Base-by-base conservation (phyloP, 1,140 invertebrate genomes). In the Physella acuta region DNA sequence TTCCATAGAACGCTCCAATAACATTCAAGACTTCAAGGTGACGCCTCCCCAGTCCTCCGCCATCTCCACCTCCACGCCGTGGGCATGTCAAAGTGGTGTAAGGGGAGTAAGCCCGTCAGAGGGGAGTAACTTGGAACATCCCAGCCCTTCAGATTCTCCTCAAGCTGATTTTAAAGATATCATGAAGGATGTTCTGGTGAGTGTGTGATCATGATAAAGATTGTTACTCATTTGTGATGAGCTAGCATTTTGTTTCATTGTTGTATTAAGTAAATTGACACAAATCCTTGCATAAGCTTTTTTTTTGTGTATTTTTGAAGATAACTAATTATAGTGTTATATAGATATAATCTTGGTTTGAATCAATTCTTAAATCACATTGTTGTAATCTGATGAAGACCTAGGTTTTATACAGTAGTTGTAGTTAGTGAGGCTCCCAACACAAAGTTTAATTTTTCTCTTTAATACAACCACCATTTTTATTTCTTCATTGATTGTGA, bases 11-110 rank as follows among this genome's bases (percentile, higher is more conserved):
- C 14, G 26, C 30, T 2, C 53, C n/a, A 56, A 37, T 34, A 67
- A 26, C 26, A 39, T 33, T 16, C 64, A 67, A 34, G 51, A 67
- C 20, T 56, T 36, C 52, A 56, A 55, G n/a, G 17, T 56, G 0
- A 67, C 64, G 26, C 52, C 64, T 2, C 31, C 64, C 4, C 64
- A 56, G 34, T 67, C 64, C n/a, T 67, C 64, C 8, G 37, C 64
- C 51, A 67, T 67, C 34, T 67, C 64, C 31, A 56, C 64, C n/a
- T 55, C 51, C 33, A 56, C 53, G 26, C 53, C 64, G 3, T 56
- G 64, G 64, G 36, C 24, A 24, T 67, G 31, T 49, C 51, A 37
- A 24, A 26, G 14, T 16, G 39, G 51, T 5, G 51, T 31, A 31
- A 56, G 51, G 17, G 64, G 26, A 37, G 30, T 36, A 17, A 56